Evolutionary conservation across 2,113 vertebrate genomes (phyloP).

Genomic region (Ptilonorhynchus violaceus): DNA sequence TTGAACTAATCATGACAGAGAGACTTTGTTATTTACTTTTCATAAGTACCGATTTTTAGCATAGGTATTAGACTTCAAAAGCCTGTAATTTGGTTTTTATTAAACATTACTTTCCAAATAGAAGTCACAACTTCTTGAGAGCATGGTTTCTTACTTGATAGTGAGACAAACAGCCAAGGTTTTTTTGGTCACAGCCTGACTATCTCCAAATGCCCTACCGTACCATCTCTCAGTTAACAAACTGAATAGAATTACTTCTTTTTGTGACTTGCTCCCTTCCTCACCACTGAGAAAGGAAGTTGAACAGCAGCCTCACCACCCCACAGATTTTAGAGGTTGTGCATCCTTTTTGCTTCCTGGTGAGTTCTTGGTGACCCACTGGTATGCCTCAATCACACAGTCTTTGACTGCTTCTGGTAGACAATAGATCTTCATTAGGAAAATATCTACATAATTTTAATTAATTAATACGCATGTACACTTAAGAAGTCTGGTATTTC

Average conservation of each 20-base stretch:
- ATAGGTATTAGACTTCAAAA: neutral
- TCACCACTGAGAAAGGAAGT: neutral
- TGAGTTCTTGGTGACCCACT: neutral
- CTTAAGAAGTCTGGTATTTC: slow-evolving; percentile 36
- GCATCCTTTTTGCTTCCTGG: neutral
- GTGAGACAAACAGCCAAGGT: neutral
- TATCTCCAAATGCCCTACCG: neutral
- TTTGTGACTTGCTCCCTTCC: neutral
- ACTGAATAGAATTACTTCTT: neutral
- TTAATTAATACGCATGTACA: slow-evolving; percentile 3
- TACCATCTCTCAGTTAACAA: neutral
- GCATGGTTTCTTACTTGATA: neutral
- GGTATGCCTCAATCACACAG: neutral
- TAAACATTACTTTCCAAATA: neutral
- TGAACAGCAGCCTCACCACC: neutral
- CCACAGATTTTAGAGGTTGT: neutral
- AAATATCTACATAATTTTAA: slow-evolving; percentile 4
- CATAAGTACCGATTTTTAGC: neutral
- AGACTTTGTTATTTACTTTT: neutral
- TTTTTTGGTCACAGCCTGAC: neutral
- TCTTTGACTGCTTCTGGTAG: neutral
- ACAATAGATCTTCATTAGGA: slow-evolving; percentile 3
- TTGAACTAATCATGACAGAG: neutral
- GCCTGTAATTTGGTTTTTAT: neutral
- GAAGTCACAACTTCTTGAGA: neutral